phyloP scores from a whole-genome alignment of 1,140 invertebrate genomes.

The Luehdorfia chinensis region DNA sequence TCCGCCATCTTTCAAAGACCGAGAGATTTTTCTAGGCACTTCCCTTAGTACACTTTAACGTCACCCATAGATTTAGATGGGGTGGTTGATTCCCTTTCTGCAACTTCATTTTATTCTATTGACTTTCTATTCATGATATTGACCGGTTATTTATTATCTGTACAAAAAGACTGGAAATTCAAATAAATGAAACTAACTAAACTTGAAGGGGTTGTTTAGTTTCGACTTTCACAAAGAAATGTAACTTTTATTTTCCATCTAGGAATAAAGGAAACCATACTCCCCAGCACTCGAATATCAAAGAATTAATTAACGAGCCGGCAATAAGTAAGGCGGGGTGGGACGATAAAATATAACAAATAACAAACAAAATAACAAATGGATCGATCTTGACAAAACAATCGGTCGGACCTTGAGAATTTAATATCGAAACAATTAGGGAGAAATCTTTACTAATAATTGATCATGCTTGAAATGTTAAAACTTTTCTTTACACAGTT shows the following conservation, averaged over 20 bases:
- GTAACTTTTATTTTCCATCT: constrained; percentile 16
- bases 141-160: too few species aligned
- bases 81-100: too few species aligned
- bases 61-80: too few species aligned
- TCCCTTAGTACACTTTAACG: too few species aligned
- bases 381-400: constrained; percentile 25
- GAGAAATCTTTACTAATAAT: constrained; percentile 17
- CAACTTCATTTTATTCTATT: too few species aligned
- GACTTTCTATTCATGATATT: too few species aligned
- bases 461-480: constrained; percentile 3
- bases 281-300: constrained; percentile 22
- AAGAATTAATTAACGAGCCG: constrained; percentile 26
- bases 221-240: constrained; percentile 17
- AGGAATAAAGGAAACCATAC: constrained; percentile 15
- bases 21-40: background rate
- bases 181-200: too few species aligned
- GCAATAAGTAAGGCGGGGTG: constrained; percentile 12
- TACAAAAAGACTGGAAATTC: too few species aligned
- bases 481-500: background rate
- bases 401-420: constrained; percentile 20
- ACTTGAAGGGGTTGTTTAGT: constrained; percentile 13
- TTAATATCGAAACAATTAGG: constrained; percentile 19
- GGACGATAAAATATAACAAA: constrained; percentile 13
- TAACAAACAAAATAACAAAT: constrained; percentile 27
- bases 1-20: too few species aligned